Percentiles rank a stretch among this genome's conserved stretches.
phyloP scores from a whole-genome alignment of 2,113 vertebrate species.

The Labrus mixtus region DNA sequence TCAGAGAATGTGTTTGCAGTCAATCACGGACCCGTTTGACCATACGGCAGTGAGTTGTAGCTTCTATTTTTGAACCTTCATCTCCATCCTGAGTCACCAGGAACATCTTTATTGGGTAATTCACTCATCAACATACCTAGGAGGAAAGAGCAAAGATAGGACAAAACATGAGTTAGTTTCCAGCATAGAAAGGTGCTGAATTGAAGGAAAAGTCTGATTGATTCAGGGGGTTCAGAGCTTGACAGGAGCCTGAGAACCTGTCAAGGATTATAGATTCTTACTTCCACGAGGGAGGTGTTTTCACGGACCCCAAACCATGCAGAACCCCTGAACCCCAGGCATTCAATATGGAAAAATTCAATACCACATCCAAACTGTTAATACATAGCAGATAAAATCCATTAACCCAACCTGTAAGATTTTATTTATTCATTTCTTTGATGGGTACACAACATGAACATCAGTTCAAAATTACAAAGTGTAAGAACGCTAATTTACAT shows the following conservation, averaged over 20 bases:
- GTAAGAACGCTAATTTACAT: too few relatives aligned
- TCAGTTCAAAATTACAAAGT: neutral
- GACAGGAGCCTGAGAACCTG: conserved; percentile 7
- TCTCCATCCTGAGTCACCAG: neutral
- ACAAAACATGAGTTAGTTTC: conserved; percentile 18
- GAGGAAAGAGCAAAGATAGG: conserved; percentile 9
- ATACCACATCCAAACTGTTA: neutral
- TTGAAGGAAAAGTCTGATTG: conserved; percentile 21
- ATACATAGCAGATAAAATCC: neutral
- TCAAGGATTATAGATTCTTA: conserved; percentile 11
- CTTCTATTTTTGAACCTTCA: conserved; percentile 9
- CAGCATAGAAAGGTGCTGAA: conserved; percentile 29
- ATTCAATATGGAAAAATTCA: too few relatives aligned
- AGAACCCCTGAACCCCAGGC: too few relatives aligned
- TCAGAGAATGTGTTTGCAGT: neutral
- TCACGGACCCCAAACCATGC: neutral
- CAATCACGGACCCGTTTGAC: neutral
- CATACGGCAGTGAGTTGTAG: neutral
- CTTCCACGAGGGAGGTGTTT: neutral
- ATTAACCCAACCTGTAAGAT: neutral
- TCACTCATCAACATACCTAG: conserved; percentile 14
- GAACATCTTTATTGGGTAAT: conserved; percentile 10
- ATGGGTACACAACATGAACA: neutral
- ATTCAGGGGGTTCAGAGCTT: conserved; percentile 23
- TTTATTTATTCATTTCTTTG: too few relatives aligned